Conservation (phyloP, 1,140 invertebrate genomes). For the Saccostrea glomerata region DNA sequence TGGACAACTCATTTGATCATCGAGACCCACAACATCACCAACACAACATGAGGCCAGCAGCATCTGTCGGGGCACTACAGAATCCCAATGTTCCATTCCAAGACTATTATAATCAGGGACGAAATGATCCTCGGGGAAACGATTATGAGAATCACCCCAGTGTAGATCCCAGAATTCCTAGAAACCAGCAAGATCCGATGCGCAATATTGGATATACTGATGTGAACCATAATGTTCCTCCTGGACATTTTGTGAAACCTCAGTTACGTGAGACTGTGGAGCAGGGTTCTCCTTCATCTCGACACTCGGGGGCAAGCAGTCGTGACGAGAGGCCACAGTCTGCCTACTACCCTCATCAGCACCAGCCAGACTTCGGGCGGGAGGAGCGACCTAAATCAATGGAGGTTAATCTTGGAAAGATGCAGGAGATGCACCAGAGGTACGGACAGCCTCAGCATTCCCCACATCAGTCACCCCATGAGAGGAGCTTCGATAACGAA, state of each 20-base stretch:
- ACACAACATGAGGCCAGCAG: constrained; percentile 65
- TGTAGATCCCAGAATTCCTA: constrained; percentile 55
- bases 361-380: constrained; percentile 49
- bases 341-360: constrained; percentile 67
- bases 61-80: constrained; percentile 70
- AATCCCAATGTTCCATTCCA: constrained; percentile 54
- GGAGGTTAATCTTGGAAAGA: constrained; percentile 68
- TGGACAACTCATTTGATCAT: constrained; percentile 69
- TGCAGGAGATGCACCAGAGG: constrained; percentile 70
- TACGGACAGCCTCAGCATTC: constrained; percentile 58
- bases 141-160: constrained; percentile 73
- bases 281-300: constrained; percentile 54
- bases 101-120: constrained; percentile 64
- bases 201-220: constrained; percentile 50
- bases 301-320: constrained; percentile 62
- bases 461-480: constrained; percentile 62
- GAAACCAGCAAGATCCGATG: constrained; percentile 51
- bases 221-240: constrained; percentile 40
- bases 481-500: constrained; percentile 62
- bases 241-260: constrained; percentile 32
- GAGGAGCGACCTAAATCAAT: constrained; percentile 71
- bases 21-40: constrained; percentile 50
- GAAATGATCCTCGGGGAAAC: constrained; percentile 60
- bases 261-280: constrained; percentile 45
- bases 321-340: constrained; percentile 72